Percentiles rank a stretch among this genome's conserved stretches.
phyloP scores from a whole-genome alignment of 2,113 vertebrate genomes.

The Tachycineta bicolor region DNA sequence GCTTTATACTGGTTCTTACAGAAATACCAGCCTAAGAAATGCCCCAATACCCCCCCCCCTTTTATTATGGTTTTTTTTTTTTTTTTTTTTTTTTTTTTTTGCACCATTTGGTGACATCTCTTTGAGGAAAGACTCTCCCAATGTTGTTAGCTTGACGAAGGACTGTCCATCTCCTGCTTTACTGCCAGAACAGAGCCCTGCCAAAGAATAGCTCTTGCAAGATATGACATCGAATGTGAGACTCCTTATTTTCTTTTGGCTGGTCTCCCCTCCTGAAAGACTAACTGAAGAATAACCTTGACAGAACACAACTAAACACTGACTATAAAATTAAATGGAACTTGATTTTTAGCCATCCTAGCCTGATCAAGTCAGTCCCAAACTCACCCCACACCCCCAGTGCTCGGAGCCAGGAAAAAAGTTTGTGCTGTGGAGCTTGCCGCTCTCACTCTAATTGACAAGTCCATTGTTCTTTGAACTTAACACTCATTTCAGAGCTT shows the following conservation, averaged over 20 bases:
- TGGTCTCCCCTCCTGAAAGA: neutral
- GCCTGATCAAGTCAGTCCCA: neutral
- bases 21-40: neutral
- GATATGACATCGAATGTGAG: neutral
- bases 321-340: neutral
- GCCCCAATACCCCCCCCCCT: no score
- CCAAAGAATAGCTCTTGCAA: slow-evolving; percentile 27
- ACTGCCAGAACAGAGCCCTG: slow-evolving; percentile 28
- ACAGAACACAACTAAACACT: neutral
- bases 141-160: neutral
- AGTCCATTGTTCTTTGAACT: neutral
- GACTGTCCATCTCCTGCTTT: neutral
- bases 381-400: neutral
- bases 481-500: neutral
- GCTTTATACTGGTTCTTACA: neutral
- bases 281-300: slow-evolving; percentile 23
- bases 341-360: slow-evolving; percentile 5
- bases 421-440: neutral
- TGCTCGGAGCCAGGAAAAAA: neutral
- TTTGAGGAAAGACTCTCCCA: neutral
- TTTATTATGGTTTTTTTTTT: no score
- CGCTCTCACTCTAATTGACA: neutral
- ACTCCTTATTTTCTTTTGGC: neutral
- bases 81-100: neutral
- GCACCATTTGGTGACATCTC: neutral